These are phyloP conservation scores for Orchestes rusci DNA, from an alignment of 2,888 invertebrate genomes.

Conservation along the genomic window DNA sequence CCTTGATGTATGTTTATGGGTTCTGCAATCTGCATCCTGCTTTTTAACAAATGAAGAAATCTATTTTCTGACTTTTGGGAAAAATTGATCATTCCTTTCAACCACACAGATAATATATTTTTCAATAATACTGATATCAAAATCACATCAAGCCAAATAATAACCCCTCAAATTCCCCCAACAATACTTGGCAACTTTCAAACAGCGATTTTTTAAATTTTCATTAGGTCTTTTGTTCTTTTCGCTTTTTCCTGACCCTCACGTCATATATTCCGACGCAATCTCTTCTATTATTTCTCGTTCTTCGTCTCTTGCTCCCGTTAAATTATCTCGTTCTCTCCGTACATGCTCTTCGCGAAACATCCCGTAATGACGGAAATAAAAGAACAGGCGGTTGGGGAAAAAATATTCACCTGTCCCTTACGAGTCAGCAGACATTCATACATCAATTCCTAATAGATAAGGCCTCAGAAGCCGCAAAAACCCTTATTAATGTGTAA, in stretches of 20 bases:
- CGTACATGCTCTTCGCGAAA: conserved; percentile 17
- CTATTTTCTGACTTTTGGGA: too few species aligned
- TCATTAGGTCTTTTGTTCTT: conserved; percentile 21
- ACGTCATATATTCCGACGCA: conserved; percentile 19
- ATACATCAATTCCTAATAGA: too few species aligned
- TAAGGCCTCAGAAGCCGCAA: too few species aligned
- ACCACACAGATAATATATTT: too few species aligned
- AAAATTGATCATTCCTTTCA: not conserved
- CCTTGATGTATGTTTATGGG: too few species aligned
- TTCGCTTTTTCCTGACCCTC: conserved; percentile 9
- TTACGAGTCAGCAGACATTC: too few species aligned
- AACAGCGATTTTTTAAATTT: conserved; percentile 17
- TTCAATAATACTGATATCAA: too few species aligned
- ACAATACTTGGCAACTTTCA: conserved; percentile 11
- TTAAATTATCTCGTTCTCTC: conserved; percentile 21
- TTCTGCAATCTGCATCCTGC: too few species aligned
- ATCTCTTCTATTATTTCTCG: conserved; percentile 20
- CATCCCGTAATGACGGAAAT: conserved; percentile 20
- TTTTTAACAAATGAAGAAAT: too few species aligned
- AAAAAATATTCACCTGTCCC: conserved; percentile 19
- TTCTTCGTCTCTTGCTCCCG: conserved; percentile 17
- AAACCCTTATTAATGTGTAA: too few species aligned
- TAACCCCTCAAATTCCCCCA: not conserved
- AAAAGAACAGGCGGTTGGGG: conserved; percentile 17
- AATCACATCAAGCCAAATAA: too few species aligned